Evolutionary conservation across 2,888 invertebrate species (phyloP).

Genomic region (Silvanus unidentatus): DNA sequence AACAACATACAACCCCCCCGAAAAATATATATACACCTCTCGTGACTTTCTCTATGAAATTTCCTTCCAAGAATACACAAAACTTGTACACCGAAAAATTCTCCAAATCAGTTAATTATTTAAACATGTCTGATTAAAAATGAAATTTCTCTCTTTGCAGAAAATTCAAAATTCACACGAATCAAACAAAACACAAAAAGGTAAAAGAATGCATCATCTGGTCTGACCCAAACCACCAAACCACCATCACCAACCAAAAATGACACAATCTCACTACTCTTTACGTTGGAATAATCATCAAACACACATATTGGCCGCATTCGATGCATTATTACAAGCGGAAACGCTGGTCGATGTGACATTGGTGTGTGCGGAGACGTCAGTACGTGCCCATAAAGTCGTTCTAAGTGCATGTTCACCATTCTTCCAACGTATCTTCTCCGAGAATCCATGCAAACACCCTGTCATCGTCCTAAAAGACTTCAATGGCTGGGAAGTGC

Average conservation of each 20-base stretch:
- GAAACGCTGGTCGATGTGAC: constrained; percentile 87
- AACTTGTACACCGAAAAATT: too few relatives aligned
- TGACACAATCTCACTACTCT: constrained; percentile 76
- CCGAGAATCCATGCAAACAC: constrained; percentile 89
- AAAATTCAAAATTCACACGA: constrained; percentile 37
- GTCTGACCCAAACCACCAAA: constrained; percentile 13
- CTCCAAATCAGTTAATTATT: constrained; percentile 42
- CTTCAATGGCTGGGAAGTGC: constrained; percentile 82
- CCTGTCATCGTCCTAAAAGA: constrained; percentile 89
- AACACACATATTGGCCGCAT: constrained; percentile 78
- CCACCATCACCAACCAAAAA: constrained; percentile 16
- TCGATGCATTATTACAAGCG: constrained; percentile 81
- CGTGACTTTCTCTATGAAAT: constrained; percentile 36
- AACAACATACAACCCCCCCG: too few relatives aligned
- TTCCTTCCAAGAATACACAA: constrained; percentile 34
- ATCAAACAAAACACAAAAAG: constrained; percentile 1
- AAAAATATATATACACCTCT: constrained; percentile 14
- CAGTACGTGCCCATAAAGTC: constrained; percentile 85
- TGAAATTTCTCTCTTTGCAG: too few relatives aligned
- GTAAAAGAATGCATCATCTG: constrained; percentile 5
- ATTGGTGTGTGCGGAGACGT: constrained; percentile 78
- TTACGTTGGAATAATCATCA: constrained; percentile 93
- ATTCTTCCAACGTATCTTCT: constrained; percentile 82
- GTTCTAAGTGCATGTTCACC: constrained; percentile 85
- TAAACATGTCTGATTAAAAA: constrained; percentile 10